Percentiles rank a stretch among this genome's conserved stretches.
These are phyloP conservation scores for Cathartes aura DNA, from an alignment of 2,113 vertebrate species.

Conservation along the genomic window DNA sequence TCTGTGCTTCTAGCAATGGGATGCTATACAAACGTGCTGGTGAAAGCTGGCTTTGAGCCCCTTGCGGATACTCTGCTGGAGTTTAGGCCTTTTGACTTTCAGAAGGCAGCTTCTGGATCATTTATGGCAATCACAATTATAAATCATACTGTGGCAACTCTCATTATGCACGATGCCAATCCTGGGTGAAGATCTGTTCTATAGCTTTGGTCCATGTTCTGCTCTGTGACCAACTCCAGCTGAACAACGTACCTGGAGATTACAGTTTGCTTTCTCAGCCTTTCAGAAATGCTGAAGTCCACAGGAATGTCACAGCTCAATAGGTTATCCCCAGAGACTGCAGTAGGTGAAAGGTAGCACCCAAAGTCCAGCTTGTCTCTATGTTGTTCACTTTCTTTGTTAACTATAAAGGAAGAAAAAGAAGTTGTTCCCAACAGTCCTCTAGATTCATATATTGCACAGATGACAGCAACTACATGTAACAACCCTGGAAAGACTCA, in stretches of 20 bases:
- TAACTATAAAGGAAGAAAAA: slow-evolving; percentile 78
- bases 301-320: slow-evolving; percentile 31
- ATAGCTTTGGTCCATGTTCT: slow-evolving; percentile 33
- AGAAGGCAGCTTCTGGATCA: slow-evolving; percentile 40
- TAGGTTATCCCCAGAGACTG: slow-evolving; percentile 83
- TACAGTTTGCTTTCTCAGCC: not conserved
- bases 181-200: not conserved
- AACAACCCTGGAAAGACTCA: not conserved
- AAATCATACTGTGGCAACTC: not conserved
- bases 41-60: slow-evolving; percentile 2
- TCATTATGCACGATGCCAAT: not conserved
- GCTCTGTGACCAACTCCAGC: not conserved
- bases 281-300: slow-evolving; percentile 36
- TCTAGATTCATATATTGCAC: not conserved
- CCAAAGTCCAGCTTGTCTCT: slow-evolving; percentile 97
- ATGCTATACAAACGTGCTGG: not conserved
- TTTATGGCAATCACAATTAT: slow-evolving; percentile 8
- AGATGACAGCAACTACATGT: not conserved
- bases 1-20: not conserved
- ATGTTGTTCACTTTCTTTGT: slow-evolving; percentile 96
- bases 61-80: not conserved
- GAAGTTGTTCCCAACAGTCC: not conserved
- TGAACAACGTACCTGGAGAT: not conserved
- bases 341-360: slow-evolving; percentile 92
- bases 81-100: not conserved